A percentile compares a stretch with the other conserved stretches of the same genome.
These are phyloP conservation scores for Anabacerthia variegaticeps DNA, from an alignment of 2,797 vertebrate genomes.

Conservation along the genomic window DNA sequence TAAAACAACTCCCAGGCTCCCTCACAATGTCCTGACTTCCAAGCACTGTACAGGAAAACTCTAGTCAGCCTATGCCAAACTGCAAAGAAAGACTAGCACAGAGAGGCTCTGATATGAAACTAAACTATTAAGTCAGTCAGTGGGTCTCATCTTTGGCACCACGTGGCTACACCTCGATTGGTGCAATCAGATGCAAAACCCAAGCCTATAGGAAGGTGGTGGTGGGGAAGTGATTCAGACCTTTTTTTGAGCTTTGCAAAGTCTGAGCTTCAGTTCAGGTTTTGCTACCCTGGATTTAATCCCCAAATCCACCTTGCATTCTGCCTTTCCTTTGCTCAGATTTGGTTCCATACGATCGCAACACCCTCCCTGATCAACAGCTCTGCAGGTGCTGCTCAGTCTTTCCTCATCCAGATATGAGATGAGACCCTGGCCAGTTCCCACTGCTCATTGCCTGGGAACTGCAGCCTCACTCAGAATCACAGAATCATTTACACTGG, in stretches of 20 bases:
- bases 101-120: conserved; percentile 75
- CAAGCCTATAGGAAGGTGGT: not conserved
- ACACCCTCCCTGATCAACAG: not conserved
- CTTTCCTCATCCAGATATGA: not conserved
- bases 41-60: conserved; percentile 75
- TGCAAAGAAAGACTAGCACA: conserved; percentile 78
- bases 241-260: not conserved
- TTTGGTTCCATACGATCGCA: not conserved
- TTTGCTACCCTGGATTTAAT: not conserved
- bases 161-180: not conserved
- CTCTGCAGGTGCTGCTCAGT: not conserved
- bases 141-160: not conserved
- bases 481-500: not conserved
- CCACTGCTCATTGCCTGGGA: not conserved
- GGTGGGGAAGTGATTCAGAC: not conserved
- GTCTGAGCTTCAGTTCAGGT: not conserved
- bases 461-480: not conserved
- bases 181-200: not conserved
- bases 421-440: not conserved
- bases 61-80: conserved; percentile 75
- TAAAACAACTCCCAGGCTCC: conserved; percentile 84
- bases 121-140: not conserved
- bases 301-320: not conserved
- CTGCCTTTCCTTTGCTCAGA: not conserved
- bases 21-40: conserved; percentile 71